Base-by-base conservation (phyloP, 1,140 invertebrate genomes). In the Batillaria attramentaria region DNA sequence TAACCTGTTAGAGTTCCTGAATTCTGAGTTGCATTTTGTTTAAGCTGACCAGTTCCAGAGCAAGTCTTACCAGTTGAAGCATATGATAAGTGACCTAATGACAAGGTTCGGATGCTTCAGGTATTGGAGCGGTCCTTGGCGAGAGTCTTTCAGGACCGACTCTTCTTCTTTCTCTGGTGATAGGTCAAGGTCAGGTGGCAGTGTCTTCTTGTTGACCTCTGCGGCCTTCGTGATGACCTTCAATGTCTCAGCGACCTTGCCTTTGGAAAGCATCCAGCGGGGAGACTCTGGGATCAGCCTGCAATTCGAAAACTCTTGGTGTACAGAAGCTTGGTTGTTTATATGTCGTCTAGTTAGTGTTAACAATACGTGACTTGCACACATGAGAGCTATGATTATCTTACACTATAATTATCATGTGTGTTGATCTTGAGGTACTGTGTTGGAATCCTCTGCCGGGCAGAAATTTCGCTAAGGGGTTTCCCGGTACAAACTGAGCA, bases 91-190 rank as follows among this genome's bases (percentile, higher is more conserved):
- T 0, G 81, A 78, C 50, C 78, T 60, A 13, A 82, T 20, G 2
- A 81, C 62, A 42, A 84, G 62, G 2, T 10, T 69, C 0, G 57
- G 74, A 39, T 76, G 60, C 8, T 79, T 78, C 24, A 84, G 74
- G 41, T 84, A 72, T 62, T 77, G 62, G 95, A 79, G 70, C 0
- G 78, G 28, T 68, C 66, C 42, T 69, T 42, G 37, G 20, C 41
- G n/a, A 42, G 68, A 8, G 2, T 37, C 4, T 13, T 66, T 66
- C 4, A 31, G 33, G 1, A 8, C 57, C n/a, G 1, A 8, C 57
- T 10, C 31, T 10, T 5, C 65, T 66, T 6, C 65, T 66, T 66
- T 3, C 8, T 4, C 33, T 35, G 18, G 4, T 66, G 35, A 31
- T 28, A 16, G 33, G 65, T 66, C 33, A 13, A 16, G 24, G 13